Percentiles rank a stretch among this genome's conserved stretches.
These are phyloP conservation scores for Neodiprion fabricii DNA, from an alignment of 1,140 invertebrate genomes.

Conservation along the genomic window DNA sequence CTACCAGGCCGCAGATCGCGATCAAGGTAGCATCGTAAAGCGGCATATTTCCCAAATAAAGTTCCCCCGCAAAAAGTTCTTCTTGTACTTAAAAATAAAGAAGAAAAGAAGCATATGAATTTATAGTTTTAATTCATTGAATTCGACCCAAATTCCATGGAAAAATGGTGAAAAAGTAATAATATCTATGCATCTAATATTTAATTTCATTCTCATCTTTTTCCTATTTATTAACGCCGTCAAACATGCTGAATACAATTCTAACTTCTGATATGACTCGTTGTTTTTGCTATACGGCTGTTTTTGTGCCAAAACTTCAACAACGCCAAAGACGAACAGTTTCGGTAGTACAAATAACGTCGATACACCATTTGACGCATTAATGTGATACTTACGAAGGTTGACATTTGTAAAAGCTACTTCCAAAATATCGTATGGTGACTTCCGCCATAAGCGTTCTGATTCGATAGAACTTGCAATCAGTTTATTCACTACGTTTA, in stretches of 20 bases:
- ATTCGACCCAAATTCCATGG: constrained; percentile 8
- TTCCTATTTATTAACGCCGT: too few species aligned
- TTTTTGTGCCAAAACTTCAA: too few species aligned
- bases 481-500: constrained; percentile 45
- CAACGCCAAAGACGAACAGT: too few species aligned
- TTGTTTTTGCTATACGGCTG: too few species aligned
- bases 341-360: too few species aligned
- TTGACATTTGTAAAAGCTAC: constrained; percentile 42
- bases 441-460: constrained; percentile 33
- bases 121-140: constrained; percentile 17
- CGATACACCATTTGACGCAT: too few species aligned
- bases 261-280: constrained; percentile 24
- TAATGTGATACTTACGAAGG: constrained; percentile 27
- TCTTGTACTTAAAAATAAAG: constrained; percentile 27
- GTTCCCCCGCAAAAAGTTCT: constrained; percentile 36
- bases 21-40: constrained; percentile 49
- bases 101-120: constrained; percentile 17
- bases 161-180: background rate
- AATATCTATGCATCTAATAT: too few species aligned
- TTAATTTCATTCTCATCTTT: too few species aligned
- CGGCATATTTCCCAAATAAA: constrained; percentile 26
- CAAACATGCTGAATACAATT: background rate
- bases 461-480: constrained; percentile 31
- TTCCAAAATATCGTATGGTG: constrained; percentile 38
- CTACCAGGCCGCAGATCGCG: constrained; percentile 38